These are phyloP conservation scores for Hemithea aestivaria DNA, from an alignment of 2,888 invertebrate species.

Conservation along the genomic window DNA sequence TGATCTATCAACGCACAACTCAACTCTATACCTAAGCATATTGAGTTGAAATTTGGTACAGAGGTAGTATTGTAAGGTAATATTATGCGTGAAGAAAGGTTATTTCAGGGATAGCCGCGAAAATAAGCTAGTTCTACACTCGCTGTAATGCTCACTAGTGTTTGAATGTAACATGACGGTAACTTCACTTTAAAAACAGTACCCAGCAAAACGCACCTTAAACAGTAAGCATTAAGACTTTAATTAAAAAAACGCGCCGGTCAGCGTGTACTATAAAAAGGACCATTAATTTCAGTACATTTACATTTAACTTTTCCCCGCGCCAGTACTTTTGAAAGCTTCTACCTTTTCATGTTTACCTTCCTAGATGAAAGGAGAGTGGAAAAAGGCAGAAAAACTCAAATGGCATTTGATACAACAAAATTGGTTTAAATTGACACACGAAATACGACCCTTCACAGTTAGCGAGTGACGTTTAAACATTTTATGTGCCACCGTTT, in stretches of 20 bases:
- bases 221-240: background rate
- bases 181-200: no score
- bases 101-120: no score
- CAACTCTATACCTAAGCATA: no score
- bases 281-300: conserved; percentile 3
- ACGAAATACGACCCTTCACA: conserved; percentile 10
- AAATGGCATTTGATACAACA: conserved; percentile 12
- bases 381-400: conserved; percentile 5
- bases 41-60: no score
- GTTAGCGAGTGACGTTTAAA: conserved; percentile 5
- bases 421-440: conserved; percentile 16
- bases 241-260: conserved; percentile 1
- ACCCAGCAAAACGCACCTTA: no score
- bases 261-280: conserved; percentile 4
- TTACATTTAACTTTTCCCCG: conserved; percentile 9
- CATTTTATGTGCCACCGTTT: background rate
- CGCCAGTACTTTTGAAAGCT: conserved; percentile 14
- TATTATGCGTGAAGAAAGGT: no score
- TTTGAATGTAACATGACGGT: no score
- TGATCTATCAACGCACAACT: no score
- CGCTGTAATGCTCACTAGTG: no score
- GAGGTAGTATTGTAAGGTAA: no score
- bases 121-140: no score
- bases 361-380: conserved; percentile 16
- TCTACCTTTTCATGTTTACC: conserved; percentile 19